Conservation (phyloP, 2,888 invertebrate species). For the Eulithis prunata region DNA sequence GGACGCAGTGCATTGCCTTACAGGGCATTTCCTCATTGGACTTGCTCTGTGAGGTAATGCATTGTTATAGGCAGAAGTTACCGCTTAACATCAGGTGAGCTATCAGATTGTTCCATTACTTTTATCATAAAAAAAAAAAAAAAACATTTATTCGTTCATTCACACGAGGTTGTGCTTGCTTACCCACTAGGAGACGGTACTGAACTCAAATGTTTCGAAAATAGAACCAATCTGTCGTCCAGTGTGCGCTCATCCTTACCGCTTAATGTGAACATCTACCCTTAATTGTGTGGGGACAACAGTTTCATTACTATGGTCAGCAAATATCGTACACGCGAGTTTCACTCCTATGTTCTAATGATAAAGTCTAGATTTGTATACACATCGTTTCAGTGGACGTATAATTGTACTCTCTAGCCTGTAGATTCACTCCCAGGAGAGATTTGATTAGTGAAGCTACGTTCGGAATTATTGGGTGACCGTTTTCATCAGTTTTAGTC, state of each 20-base stretch:
- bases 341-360: conserved; percentile 17
- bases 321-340: conserved; percentile 36
- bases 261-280: conserved; percentile 53
- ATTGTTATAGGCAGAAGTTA: no score
- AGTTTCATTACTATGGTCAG: conserved; percentile 69
- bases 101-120: no score
- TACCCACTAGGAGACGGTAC: background rate
- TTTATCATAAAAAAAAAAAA: no score
- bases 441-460: no score
- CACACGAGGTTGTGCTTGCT: no score
- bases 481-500: no score
- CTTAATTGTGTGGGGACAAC: conserved; percentile 60
- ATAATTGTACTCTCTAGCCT: conserved; percentile 2
- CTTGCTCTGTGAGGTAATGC: no score
- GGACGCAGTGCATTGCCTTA: no score
- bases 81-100: no score
- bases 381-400: background rate
- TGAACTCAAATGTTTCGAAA: background rate
- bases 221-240: conserved; percentile 13
- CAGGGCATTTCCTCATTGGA: no score
- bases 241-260: conserved; percentile 40
- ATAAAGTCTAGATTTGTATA: conserved; percentile 25
- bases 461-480: no score
- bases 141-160: no score
- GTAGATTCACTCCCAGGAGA: conserved; percentile 9